phyloP scores from a whole-genome alignment of 2,113 vertebrate genomes.

The Nyctereutes procyonoides region DNA sequence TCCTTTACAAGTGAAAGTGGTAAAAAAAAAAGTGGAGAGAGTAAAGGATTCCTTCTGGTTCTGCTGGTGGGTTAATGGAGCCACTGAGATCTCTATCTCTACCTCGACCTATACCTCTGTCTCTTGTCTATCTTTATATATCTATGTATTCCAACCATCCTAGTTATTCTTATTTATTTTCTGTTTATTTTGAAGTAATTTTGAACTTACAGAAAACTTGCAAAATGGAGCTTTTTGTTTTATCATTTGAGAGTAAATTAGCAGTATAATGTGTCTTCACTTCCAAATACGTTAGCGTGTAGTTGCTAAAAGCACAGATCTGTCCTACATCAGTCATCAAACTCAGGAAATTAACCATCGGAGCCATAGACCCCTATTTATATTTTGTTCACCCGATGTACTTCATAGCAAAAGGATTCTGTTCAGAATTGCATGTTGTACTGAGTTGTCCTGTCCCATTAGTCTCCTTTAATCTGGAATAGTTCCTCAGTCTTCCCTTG shows the following conservation, averaged over 20 bases:
- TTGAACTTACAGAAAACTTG: neutral
- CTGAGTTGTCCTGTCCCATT: neutral
- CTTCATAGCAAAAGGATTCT: neutral
- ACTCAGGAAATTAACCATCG: slow-evolving; percentile 7
- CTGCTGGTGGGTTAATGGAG: neutral
- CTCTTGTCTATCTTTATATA: neutral
- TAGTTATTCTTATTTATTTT: neutral
- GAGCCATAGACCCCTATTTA: neutral
- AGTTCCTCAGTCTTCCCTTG: neutral
- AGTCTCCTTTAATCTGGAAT: neutral
- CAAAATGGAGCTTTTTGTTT: neutral
- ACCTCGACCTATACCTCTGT: neutral
- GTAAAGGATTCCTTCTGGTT: neutral
- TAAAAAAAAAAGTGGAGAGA: neutral
- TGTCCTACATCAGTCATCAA: neutral
- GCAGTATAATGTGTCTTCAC: neutral
- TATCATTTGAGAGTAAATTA: slow-evolving; percentile 22
- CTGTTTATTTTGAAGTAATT: slow-evolving; percentile 44
- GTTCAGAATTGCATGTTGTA: neutral
- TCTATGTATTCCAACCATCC: neutral
- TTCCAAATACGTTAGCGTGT: neutral
- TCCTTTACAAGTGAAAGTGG: neutral
- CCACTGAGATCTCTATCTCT: neutral
- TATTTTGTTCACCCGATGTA: neutral
- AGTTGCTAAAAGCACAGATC: neutral